Evolutionary conservation across 2,888 invertebrate species (phyloP).

Genomic region (Dexiosoma caninum): DNA sequence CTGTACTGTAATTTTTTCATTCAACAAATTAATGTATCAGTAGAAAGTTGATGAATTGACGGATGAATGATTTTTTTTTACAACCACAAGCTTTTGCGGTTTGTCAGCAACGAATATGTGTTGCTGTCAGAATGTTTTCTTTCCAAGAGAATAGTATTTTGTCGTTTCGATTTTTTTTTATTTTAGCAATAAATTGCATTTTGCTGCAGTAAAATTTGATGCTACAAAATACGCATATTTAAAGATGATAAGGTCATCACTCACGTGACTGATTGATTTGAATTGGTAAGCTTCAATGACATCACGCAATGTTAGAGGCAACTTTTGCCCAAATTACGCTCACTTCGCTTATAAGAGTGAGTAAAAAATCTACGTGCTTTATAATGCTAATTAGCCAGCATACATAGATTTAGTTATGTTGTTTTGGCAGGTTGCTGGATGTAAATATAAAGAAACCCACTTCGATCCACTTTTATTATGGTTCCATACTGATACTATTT

Average conservation of each 20-base stretch:
- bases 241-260: background rate
- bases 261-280: background rate
- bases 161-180: constrained; percentile 9
- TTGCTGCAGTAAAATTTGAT: constrained; percentile 24
- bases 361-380: too few relatives aligned
- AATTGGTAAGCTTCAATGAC: background rate
- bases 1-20: constrained; percentile 31
- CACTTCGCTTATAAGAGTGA: too few relatives aligned
- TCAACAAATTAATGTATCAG: background rate
- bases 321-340: too few relatives aligned
- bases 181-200: constrained; percentile 20
- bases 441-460: too few relatives aligned
- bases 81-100: constrained; percentile 44
- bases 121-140: background rate
- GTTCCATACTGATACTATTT: too few relatives aligned
- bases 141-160: too few relatives aligned
- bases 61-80: constrained; percentile 37
- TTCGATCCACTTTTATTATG: too few relatives aligned
- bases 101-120: constrained; percentile 15
- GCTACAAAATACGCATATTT: background rate
- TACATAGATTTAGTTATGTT: too few relatives aligned
- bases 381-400: too few relatives aligned
- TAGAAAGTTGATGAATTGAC: constrained; percentile 4
- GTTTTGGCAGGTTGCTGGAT: too few relatives aligned
- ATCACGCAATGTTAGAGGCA: too few relatives aligned